phyloP scores from a whole-genome alignment of 2,797 vertebrate species.

The Orestias chungarensis region DNA sequence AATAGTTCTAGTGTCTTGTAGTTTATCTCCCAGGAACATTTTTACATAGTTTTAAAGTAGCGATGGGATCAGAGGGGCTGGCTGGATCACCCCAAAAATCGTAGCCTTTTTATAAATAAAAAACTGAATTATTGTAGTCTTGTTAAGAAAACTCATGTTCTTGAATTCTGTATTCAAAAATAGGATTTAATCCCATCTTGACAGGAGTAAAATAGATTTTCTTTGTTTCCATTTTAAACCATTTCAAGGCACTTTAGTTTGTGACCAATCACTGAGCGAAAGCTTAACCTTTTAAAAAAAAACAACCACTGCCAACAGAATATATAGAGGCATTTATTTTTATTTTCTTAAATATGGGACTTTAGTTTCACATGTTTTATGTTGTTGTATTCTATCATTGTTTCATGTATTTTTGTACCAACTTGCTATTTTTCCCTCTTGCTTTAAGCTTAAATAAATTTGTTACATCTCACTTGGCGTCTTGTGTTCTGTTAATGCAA shows the following conservation, averaged over 20 bases:
- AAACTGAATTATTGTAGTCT: not conserved
- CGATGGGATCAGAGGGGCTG: conserved; percentile 30
- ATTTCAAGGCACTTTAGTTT: conserved; percentile 36
- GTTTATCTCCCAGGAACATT: not conserved
- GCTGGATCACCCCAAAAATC: conserved; percentile 52
- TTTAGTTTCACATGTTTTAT: conserved; percentile 26
- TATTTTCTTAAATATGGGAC: conserved; percentile 18
- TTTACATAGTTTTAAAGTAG: not conserved
- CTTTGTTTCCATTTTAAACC: not conserved
- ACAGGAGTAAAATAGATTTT: not conserved
- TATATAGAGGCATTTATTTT: conserved; percentile 31
- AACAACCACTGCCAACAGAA: conserved; percentile 32
- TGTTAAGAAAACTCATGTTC: not conserved
- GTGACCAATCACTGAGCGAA: too few relatives aligned
- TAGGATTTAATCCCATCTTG: not conserved
- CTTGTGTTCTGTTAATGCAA: conserved; percentile 8
- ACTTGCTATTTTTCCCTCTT: conserved; percentile 26
- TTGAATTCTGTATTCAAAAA: not conserved
- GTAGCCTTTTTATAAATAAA: not conserved
- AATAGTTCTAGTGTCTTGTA: not conserved
- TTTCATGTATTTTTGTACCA: conserved; percentile 41
- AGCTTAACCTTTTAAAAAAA: not conserved
- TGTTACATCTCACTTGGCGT: not conserved
- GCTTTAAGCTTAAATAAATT: conserved; percentile 54
- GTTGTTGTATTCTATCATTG: conserved; percentile 19